These are phyloP conservation scores for Pygmarrhopalites habei DNA, from an alignment of 1,140 invertebrate species.

Conservation along the genomic window DNA sequence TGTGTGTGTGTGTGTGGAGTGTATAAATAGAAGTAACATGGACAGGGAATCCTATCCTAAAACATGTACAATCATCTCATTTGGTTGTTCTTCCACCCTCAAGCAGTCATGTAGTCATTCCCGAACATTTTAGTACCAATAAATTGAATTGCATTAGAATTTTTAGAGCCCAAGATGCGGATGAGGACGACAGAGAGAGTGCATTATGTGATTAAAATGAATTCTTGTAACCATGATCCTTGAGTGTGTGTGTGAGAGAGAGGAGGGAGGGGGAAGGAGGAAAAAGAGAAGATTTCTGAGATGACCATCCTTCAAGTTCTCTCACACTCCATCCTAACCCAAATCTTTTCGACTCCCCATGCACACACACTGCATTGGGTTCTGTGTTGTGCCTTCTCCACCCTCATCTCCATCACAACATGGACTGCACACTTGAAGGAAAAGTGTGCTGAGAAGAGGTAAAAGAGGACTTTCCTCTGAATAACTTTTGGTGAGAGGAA, in stretches of 20 bases:
- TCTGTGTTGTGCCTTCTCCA: too few relatives aligned
- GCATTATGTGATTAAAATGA: constrained; percentile 8
- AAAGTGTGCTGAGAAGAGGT: too few relatives aligned
- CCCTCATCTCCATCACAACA: too few relatives aligned
- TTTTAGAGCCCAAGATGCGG: not conserved
- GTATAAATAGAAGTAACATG: not conserved
- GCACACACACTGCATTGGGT: too few relatives aligned
- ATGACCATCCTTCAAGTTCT: not conserved
- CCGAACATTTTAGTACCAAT: constrained; percentile 1
- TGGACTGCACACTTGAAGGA: too few relatives aligned
- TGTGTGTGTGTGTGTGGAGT: not conserved
- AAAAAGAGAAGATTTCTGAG: not conserved
- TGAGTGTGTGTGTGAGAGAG: not conserved
- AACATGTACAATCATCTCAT: not conserved
- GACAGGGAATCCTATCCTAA: not conserved
- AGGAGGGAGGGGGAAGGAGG: too few relatives aligned
- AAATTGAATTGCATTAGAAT: constrained; percentile 2
- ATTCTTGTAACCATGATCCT: not conserved
- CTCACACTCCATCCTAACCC: not conserved
- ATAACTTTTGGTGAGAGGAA: too few relatives aligned
- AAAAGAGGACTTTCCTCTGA: too few relatives aligned
- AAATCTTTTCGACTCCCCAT: too few relatives aligned
- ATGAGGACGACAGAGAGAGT: not conserved
- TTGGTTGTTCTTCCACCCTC: not conserved
- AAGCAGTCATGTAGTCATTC: not conserved